A percentile compares a stretch with the other conserved stretches of the same genome.
Conservation (phyloP, 2,797 vertebrate genomes). For the Astyanax mexicanus region DNA sequence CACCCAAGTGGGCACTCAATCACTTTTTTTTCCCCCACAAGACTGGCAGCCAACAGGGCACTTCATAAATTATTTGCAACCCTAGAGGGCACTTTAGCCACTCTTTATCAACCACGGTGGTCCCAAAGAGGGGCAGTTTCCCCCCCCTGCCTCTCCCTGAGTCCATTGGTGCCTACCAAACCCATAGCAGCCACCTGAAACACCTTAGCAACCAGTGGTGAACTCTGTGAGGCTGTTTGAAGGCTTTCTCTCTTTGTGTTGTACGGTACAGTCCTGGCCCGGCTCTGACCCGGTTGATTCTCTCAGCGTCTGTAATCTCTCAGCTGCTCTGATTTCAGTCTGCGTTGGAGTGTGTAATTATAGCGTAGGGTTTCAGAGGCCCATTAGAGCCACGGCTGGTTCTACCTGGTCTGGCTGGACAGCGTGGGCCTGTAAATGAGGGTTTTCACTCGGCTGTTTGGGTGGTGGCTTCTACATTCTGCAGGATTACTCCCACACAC, state of each 20-base stretch:
- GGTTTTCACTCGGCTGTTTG: not conserved
- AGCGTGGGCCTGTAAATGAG: not conserved
- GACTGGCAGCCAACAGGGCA: too few relatives aligned
- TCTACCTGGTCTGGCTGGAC: conserved; percentile 18
- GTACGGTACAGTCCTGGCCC: conserved; percentile 42
- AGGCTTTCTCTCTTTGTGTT: not conserved
- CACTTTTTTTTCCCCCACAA: too few relatives aligned
- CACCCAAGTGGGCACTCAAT: too few relatives aligned
- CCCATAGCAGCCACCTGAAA: too few relatives aligned
- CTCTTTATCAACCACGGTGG: too few relatives aligned
- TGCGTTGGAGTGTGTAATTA: conserved; percentile 76
- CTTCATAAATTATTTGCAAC: too few relatives aligned
- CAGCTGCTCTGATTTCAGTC: conserved; percentile 72
- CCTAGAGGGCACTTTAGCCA: too few relatives aligned
- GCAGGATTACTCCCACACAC: not conserved
- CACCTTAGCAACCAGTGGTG: too few relatives aligned
- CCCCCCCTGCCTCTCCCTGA: too few relatives aligned
- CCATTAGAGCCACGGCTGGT: conserved; percentile 45
- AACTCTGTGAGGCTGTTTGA: too few relatives aligned
- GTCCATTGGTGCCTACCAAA: too few relatives aligned
- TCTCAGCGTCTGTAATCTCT: conserved; percentile 63
- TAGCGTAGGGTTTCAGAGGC: conserved; percentile 68
- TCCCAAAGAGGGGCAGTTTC: too few relatives aligned
- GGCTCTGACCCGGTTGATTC: conserved; percentile 57
- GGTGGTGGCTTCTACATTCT: conserved; percentile 24